These are phyloP conservation scores for Junco hyemalis DNA, from an alignment of 2,113 vertebrate genomes.

Conservation along the genomic window DNA sequence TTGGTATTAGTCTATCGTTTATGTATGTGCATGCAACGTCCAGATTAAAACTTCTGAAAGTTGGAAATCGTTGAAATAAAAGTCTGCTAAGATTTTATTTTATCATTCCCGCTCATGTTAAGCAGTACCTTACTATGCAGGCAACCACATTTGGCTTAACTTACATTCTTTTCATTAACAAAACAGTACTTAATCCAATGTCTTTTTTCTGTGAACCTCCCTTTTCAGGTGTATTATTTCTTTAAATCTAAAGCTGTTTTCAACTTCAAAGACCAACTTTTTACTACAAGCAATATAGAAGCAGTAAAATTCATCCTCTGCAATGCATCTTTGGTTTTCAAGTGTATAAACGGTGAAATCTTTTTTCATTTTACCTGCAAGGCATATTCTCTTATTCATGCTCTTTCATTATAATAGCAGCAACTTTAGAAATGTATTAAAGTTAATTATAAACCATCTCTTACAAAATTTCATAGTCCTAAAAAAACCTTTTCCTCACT, in stretches of 20 bases:
- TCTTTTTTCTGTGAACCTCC: slow-evolving; percentile 20
- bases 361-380: slow-evolving; percentile 46
- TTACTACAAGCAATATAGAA: slow-evolving; percentile 45
- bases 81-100: neutral
- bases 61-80: neutral
- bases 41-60: neutral
- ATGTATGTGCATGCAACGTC: neutral
- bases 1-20: neutral
- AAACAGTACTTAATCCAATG: neutral
- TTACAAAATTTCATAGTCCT: slow-evolving; percentile 8
- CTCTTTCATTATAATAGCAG: slow-evolving; percentile 40
- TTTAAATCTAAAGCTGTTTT: slow-evolving; percentile 38
- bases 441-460: slow-evolving; percentile 34
- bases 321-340: slow-evolving; percentile 41
- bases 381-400: slow-evolving; percentile 55
- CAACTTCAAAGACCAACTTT: slow-evolving; percentile 54
- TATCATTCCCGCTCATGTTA: neutral
- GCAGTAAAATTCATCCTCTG: slow-evolving; percentile 38
- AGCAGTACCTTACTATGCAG: neutral
- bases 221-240: neutral
- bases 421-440: slow-evolving; percentile 32
- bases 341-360: neutral
- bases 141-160: slow-evolving; percentile 9
- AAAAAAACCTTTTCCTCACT: neutral
- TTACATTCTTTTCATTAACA: neutral